Base-by-base conservation (phyloP, 2,797 vertebrate genomes). In the Poliocrania exsul region DNA sequence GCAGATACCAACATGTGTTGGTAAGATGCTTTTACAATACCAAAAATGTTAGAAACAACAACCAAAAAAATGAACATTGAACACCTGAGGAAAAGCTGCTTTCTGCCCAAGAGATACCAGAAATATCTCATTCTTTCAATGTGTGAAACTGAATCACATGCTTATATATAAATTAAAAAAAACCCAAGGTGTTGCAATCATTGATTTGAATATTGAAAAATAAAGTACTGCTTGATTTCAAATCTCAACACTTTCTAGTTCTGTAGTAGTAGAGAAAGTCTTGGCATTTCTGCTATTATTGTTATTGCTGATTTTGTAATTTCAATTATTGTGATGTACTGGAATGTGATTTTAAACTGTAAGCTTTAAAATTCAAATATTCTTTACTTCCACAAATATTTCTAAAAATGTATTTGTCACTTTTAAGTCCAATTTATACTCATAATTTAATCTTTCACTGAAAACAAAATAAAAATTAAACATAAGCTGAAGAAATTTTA, bases 391-490 rank as follows among this genome's bases (percentile, higher is more conserved):
- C 7, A 53, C 2, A 61, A 56, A 11, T 42, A 3, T 47, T 72
- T 87, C 46, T 26, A 1, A 1, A 37, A 54, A 77, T 57, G 2
- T 0, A 0, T 47, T 82, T 72, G 5, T 4, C 71, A 20, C 29
- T 64, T 74, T 65, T 12, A 21, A 53, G 1, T 71, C 16, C 5
- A 46, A 5, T 38, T 73, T 77, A 19, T 44, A 58, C 7, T 18
- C 6, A 16, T 57, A 6, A 46, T 8, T 65, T 66, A 35, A 40
- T 40, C 1, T 71, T 79, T 40, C 2, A n/a, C 16, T 60, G 10
- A 54, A 80, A 66, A 50, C 7, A 35, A 60, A 72, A 10, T 11
- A 73, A 38, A 69, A 84, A 46, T 37, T 23, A 61, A 8, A 42
- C 3, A 53, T 31, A 78, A 29, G 0, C 15, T 24, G 50, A n/a